Evolutionary conservation across 2,113 vertebrate genomes (phyloP), one percentile per base, ranked within the genome.

Genomic region (Xenopus borealis): DNA sequence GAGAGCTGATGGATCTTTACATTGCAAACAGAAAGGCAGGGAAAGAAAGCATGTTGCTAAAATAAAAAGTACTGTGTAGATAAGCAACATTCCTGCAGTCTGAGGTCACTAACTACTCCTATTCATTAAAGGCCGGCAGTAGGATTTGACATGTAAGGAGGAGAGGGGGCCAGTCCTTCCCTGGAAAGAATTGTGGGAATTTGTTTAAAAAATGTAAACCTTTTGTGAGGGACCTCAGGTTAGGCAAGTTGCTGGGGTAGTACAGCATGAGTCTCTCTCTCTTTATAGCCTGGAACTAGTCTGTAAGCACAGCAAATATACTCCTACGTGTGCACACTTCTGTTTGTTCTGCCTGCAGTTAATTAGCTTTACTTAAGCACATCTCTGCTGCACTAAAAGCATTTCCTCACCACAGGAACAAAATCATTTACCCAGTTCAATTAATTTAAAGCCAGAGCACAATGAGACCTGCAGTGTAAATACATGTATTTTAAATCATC

Each of bases 101-200:
- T 95, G 94, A 96, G 94, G 93, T 96, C 94, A 96, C 94, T 89
- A 88, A 92, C 92, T 94, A 91, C 92, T 93, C 91, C 92, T 90
- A 92, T 94, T 95, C 92, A 94, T 86, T 88, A 87, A 86, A 83
- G 81, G 84, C 75, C 84, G 80, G 80, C 79, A 80, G 85, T 85
- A 85, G 80, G 79, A 83, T 89, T 27, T 88, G 88, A 85, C 85
- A 89, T 81, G 85, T 71, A 80, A 85, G 85, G 79, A 79, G 82
- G 86, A 80, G 86, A 82, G 84, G 82, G 76, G 81, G 82, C 80
- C 84, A 83, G 82, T 80, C 82, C 80, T 83, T 80, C 82, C 79
- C 81, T 79, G 81, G 81, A 79, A 84, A 84, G 84, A 84, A 85
- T 85, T 81, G 83, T 84, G 84, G 79, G 83, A 86, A 84, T 85